phyloP scores from a whole-genome alignment of 2,888 invertebrate species.

The Argynnis bischoffii region DNA sequence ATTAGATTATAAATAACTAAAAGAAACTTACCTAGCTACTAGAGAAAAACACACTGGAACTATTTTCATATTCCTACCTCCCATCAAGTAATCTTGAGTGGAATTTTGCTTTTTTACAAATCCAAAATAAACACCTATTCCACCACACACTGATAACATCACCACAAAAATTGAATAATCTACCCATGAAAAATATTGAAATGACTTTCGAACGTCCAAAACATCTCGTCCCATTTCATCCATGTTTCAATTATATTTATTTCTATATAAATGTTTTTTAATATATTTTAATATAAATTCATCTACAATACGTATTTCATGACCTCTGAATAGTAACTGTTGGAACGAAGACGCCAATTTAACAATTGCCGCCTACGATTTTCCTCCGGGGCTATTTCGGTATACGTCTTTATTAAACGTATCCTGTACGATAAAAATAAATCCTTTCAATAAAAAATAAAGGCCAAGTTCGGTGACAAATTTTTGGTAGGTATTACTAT shows the following conservation, averaged over 20 bases:
- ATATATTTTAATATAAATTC: no score
- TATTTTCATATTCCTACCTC: slow-evolving; percentile 89
- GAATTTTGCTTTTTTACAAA: slow-evolving; percentile 83
- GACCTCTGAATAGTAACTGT: slow-evolving; percentile 28
- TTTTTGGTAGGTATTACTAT: background rate
- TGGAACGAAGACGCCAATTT: slow-evolving; percentile 51
- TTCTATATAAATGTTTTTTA: no score
- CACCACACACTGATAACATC: slow-evolving; percentile 88
- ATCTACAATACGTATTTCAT: slow-evolving; percentile 20
- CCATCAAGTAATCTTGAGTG: slow-evolving; percentile 90
- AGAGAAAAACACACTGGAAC: slow-evolving; percentile 91
- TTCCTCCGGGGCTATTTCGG: slow-evolving; percentile 60
- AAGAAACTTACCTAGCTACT: slow-evolving; percentile 86
- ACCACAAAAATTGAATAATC: slow-evolving; percentile 86
- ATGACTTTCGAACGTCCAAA: slow-evolving; percentile 51
- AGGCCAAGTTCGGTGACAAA: background rate
- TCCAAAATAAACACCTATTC: slow-evolving; percentile 90
- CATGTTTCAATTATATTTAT: slow-evolving; percentile 29
- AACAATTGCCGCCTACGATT: slow-evolving; percentile 66
- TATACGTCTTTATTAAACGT: slow-evolving; percentile 52
- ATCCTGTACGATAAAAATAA: slow-evolving; percentile 56
- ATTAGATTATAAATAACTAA: no score
- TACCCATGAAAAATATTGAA: slow-evolving; percentile 77
- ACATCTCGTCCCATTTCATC: slow-evolving; percentile 55
- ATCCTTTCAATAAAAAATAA: slow-evolving; percentile 24